Evolutionary conservation across 1,140 invertebrate genomes (phyloP).

Genomic region (Scaptodrosophila lebanonensis): DNA sequence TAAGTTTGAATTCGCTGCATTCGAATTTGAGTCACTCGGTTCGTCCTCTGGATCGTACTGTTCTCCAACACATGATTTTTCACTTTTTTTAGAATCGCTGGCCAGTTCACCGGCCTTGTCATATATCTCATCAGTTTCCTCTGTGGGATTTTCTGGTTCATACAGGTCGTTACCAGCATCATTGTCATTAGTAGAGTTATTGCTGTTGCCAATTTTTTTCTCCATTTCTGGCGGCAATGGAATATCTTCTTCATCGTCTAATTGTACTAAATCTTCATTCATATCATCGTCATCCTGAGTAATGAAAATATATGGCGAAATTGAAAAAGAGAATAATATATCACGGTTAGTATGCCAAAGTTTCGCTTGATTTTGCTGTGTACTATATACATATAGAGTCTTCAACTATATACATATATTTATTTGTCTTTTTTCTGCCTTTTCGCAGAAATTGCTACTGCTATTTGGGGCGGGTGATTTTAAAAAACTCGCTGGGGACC

Average conservation of each 20-base stretch:
- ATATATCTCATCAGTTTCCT: slow-evolving; percentile 36
- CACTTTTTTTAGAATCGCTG: not conserved
- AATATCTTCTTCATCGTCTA: slow-evolving; percentile 76
- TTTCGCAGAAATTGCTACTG: too few species aligned
- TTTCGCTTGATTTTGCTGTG: slow-evolving; percentile 5
- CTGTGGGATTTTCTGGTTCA: slow-evolving; percentile 71
- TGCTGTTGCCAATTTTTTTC: slow-evolving; percentile 1
- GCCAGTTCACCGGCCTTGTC: slow-evolving; percentile 1
- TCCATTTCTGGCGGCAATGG: slow-evolving; percentile 59
- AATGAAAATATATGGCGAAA: slow-evolving; percentile 42
- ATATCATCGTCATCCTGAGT: slow-evolving; percentile 70
- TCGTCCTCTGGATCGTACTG: slow-evolving; percentile 18
- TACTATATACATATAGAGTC: slow-evolving; percentile 4
- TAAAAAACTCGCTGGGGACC: too few species aligned
- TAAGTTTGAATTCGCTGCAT: slow-evolving; percentile 5
- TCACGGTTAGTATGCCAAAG: slow-evolving; percentile 56
- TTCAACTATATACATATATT: not conserved
- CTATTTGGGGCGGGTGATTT: too few species aligned
- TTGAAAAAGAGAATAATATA: slow-evolving; percentile 55
- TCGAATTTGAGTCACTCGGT: not conserved
- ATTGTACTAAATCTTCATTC: slow-evolving; percentile 77
- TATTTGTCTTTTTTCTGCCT: too few species aligned
- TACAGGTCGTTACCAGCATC: slow-evolving; percentile 44
- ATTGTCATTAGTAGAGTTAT: slow-evolving; percentile 10
- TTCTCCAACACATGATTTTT: slow-evolving; percentile 5